Evolutionary conservation across 2,888 invertebrate species (phyloP).

Genomic region (Drosophila rellima): DNA sequence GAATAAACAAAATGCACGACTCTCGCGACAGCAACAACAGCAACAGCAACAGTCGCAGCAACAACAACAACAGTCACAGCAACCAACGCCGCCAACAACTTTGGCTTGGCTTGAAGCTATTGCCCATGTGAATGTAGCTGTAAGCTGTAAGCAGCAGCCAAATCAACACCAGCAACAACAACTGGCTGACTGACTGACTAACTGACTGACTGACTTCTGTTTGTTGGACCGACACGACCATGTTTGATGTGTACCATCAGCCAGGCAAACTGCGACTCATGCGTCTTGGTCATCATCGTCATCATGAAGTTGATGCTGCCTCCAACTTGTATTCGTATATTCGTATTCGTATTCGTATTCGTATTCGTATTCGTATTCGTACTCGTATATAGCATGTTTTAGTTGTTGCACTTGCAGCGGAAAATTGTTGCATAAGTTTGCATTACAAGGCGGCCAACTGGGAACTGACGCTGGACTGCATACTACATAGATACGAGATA

Average conservation of each 20-base stretch:
- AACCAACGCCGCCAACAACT: constrained; percentile 70
- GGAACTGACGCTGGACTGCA: constrained; percentile 10
- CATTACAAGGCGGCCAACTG: constrained; percentile 62
- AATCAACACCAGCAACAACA: constrained; percentile 71
- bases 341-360: too few species aligned
- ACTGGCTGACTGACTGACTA: constrained; percentile 60
- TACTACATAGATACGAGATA: constrained; percentile 23
- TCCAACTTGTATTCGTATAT: constrained; percentile 1
- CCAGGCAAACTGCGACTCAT: constrained; percentile 63
- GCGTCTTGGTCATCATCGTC: constrained; percentile 64
- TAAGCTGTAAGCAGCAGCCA: constrained; percentile 55
- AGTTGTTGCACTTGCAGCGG: constrained; percentile 75
- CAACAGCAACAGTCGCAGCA: constrained; percentile 22
- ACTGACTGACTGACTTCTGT: constrained; percentile 79
- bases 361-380: too few species aligned
- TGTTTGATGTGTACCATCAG: constrained; percentile 79
- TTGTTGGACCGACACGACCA: constrained; percentile 81
- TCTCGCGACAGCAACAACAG: constrained; percentile 63
- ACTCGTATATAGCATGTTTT: constrained; percentile 61
- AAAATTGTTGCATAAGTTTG: constrained; percentile 80
- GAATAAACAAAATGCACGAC: constrained; percentile 80
- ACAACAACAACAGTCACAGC: constrained; percentile 24
- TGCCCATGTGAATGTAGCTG: constrained; percentile 45
- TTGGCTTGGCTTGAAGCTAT: constrained; percentile 50
- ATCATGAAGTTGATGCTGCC: constrained; percentile 37